A percentile compares a stretch with the other conserved stretches of the same genome.
phyloP scores from a whole-genome alignment of 2,888 invertebrate genomes.

The Ophion slaviceki region DNA sequence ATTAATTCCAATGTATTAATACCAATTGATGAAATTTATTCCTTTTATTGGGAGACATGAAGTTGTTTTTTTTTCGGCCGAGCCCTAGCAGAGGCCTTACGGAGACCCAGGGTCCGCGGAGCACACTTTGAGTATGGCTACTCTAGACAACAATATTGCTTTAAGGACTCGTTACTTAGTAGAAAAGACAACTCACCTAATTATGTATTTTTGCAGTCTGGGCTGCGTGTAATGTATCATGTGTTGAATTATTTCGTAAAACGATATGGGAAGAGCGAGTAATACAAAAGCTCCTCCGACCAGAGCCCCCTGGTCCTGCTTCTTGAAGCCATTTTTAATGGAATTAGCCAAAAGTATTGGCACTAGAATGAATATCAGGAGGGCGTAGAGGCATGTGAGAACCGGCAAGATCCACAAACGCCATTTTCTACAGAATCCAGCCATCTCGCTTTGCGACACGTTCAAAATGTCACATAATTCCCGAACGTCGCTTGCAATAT shows the following conservation, averaged over 20 bases:
- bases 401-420: slow-evolving; percentile 95
- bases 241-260: slow-evolving; percentile 98
- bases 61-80: too few relatives aligned
- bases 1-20: too few relatives aligned
- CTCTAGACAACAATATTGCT: too few relatives aligned
- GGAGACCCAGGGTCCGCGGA: too few relatives aligned
- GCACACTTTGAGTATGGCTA: too few relatives aligned
- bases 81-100: too few relatives aligned
- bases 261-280: slow-evolving; percentile 94
- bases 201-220: slow-evolving; percentile 95
- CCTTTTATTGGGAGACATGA: too few relatives aligned
- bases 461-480: slow-evolving; percentile 73
- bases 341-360: slow-evolving; percentile 93
- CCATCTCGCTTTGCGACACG: slow-evolving; percentile 74
- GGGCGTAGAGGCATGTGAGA: slow-evolving; percentile 90
- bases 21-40: too few relatives aligned
- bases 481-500: slow-evolving; percentile 31
- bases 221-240: slow-evolving; percentile 97
- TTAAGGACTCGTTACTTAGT: not conserved
- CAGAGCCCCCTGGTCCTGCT: slow-evolving; percentile 91
- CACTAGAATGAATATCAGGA: slow-evolving; percentile 92
- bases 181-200: slow-evolving; percentile 86
- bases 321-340: slow-evolving; percentile 90
- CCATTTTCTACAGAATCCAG: slow-evolving; percentile 86
- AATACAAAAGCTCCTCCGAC: slow-evolving; percentile 96